Conservation (phyloP, 2,113 vertebrate species). For the Natator depressus region DNA sequence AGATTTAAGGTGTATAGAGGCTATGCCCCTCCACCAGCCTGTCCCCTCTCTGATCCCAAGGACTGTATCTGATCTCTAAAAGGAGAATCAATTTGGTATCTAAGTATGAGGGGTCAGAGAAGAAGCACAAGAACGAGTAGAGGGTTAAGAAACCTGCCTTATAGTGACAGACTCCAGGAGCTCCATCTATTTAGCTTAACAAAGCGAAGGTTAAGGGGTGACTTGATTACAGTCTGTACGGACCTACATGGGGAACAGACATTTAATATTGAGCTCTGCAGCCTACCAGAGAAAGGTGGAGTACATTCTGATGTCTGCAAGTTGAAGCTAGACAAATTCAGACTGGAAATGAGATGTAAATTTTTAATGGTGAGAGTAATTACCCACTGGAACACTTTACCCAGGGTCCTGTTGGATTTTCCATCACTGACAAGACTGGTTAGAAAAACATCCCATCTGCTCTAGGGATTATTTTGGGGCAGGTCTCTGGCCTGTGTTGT, state of each 20-base stretch:
- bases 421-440: not conserved
- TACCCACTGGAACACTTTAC: not conserved
- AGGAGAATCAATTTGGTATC: not conserved
- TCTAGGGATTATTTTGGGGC: not conserved
- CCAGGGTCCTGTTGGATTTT: not conserved
- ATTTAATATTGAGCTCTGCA: not conserved
- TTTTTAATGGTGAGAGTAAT: not conserved
- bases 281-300: not conserved
- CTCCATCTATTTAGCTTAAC: not conserved
- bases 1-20: not conserved
- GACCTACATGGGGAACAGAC: not conserved
- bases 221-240: not conserved
- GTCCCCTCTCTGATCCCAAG: not conserved
- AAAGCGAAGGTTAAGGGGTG: not conserved
- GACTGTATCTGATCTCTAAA: not conserved
- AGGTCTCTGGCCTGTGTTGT: not conserved
- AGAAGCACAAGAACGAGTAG: not conserved
- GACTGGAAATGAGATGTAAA: not conserved
- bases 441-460: not conserved
- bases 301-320: not conserved
- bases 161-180: not conserved
- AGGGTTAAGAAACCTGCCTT: not conserved
- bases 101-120: not conserved
- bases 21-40: accelerated
- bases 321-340: not conserved